Base-by-base conservation (phyloP, 1,140 invertebrate species). In the Drosophila grimshawi region DNA sequence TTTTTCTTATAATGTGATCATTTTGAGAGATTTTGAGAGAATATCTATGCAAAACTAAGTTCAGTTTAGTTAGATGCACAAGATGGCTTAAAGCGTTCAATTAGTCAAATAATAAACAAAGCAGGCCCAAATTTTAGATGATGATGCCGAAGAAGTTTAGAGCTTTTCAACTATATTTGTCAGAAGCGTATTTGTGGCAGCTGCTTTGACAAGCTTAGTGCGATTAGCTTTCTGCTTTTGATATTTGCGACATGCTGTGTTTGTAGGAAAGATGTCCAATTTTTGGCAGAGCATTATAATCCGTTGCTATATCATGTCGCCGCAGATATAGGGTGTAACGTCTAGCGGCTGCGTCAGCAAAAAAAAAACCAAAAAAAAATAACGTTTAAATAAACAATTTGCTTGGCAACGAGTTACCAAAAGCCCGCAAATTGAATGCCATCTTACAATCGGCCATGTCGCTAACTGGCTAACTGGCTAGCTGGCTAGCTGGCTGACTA, bases 361-460 rank as follows among this genome's bases (percentile, higher is more conserved):
- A 19, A 19, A 19, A 19, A 19, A 19, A 19, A 19, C 19, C 19
- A 19, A 1, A 19, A 19, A 19, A 19, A 61, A 69, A 59, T n/a
- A 45, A n/a, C 19, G 43, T 53, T 68, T 37, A 19, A 39, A 60
- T 66, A 57, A 56, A 68, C 45, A 67, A 72, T 86, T 81, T 56
- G 82, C 82, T 46, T 86, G 53, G 82, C 82, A 86, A 86, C 82
- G 51, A 32, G 37, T 30, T 37, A 0, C 7, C 35, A 27, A 72
- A 66, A 46, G 53, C 37, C 29, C 30, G 46, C 29, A 43, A 52
- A 60, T 53, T 8, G 33, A 51, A 51, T 29, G n/a, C 29, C 37
- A 48, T 76, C 61, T 73, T 61, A 65, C 49, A 61, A 78, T 64
- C 63, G 79, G 67, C 74, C 79, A 79, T 86, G 81, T 72, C 68